These are phyloP conservation scores for Zaprionus lachaisei DNA, from an alignment of 1,140 invertebrate species.

Conservation along the genomic window DNA sequence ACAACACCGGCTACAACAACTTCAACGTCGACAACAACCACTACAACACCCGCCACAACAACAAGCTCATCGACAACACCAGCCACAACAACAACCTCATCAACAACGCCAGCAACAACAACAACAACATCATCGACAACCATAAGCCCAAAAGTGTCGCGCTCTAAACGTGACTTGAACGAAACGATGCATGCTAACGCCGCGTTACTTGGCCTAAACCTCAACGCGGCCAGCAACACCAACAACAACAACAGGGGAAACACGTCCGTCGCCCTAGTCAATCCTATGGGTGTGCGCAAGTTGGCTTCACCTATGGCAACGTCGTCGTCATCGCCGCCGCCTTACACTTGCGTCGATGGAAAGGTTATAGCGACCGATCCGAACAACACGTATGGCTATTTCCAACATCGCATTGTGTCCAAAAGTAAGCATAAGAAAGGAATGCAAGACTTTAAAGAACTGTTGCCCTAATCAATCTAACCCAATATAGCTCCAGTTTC, in stretches of 20 bases:
- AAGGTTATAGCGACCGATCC: slow-evolving; percentile 87
- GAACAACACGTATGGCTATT: slow-evolving; percentile 90
- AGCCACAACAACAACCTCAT: slow-evolving; percentile 2
- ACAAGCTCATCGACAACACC: slow-evolving; percentile 46
- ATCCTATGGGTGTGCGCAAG: slow-evolving; percentile 60
- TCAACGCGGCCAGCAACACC: slow-evolving; percentile 64
- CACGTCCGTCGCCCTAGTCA: slow-evolving; percentile 56
- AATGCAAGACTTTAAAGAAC: neutral
- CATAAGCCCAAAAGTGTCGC: slow-evolving; percentile 32
- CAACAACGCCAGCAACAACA: slow-evolving; percentile 9
- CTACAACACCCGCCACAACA: slow-evolving; percentile 37
- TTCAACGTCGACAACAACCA: slow-evolving; percentile 50
- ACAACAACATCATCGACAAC: slow-evolving; percentile 40
- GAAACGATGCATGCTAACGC: slow-evolving; percentile 71
- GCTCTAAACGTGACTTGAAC: slow-evolving; percentile 65
- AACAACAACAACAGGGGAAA: slow-evolving; percentile 58
- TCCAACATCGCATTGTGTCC: slow-evolving; percentile 86
- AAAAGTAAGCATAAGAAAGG: slow-evolving; percentile 85
- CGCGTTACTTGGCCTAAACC: slow-evolving; percentile 58
- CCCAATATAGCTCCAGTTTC: slow-evolving; percentile 87
- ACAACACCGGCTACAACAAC: slow-evolving; percentile 60
- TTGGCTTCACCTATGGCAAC: slow-evolving; percentile 2
- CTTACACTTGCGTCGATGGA: slow-evolving; percentile 87
- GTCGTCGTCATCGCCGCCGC: slow-evolving; percentile 72
- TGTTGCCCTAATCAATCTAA: neutral